Conservation (phyloP, 2,888 invertebrate genomes). For the Linyphia triangularis region DNA sequence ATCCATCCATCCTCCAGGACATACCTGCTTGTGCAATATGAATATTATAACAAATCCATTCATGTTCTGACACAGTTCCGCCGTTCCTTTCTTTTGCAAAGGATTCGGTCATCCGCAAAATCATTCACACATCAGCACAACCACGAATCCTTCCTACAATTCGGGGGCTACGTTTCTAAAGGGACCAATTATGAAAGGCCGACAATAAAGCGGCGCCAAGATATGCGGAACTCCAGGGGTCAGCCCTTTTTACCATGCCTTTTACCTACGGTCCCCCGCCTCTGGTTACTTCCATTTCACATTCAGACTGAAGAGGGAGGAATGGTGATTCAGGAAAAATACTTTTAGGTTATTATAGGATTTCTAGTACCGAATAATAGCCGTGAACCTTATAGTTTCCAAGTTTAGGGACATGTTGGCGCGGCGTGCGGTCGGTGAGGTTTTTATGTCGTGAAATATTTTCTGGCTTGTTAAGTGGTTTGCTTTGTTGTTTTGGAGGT, state of each 20-base stretch:
- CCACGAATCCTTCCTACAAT: background rate
- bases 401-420: background rate
- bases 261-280: background rate
- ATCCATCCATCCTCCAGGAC: background rate
- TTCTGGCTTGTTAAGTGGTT: constrained; percentile 41
- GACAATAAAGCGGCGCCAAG: constrained; percentile 14
- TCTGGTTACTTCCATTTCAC: background rate
- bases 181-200: constrained; percentile 45
- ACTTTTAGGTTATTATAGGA: constrained; percentile 10
- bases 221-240: constrained; percentile 20
- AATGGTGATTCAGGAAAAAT: constrained; percentile 3
- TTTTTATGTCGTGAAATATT: constrained; percentile 3
- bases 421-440: constrained; percentile 18
- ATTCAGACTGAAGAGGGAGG: background rate
- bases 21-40: background rate
- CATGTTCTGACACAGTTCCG: constrained; percentile 27
- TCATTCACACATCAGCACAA: constrained; percentile 30
- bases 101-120: constrained; percentile 40
- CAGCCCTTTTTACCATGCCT: background rate
- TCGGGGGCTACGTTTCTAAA: constrained; percentile 33
- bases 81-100: background rate
- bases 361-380: background rate
- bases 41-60: background rate
- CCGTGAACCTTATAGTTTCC: background rate
- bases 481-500: constrained; percentile 14